Conservation (phyloP, 2,888 invertebrate genomes). For the Chrysolina haemoptera region DNA sequence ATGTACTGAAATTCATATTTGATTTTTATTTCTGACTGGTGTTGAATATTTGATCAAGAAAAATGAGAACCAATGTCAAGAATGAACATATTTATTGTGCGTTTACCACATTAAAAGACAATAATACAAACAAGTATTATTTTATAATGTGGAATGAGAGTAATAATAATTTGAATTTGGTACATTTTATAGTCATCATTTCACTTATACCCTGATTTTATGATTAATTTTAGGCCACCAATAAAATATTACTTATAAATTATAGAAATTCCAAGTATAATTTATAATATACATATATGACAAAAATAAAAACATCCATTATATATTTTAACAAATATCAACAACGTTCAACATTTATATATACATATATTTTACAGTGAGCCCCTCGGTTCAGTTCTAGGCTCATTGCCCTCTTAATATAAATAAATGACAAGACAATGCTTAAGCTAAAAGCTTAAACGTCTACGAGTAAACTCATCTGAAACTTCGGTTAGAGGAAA, state of each 20-base stretch:
- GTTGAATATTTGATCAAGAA: neutral
- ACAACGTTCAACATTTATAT: slow-evolving; percentile 28
- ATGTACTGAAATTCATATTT: too few relatives aligned
- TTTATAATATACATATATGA: neutral
- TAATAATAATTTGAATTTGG: neutral
- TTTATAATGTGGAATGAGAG: too few relatives aligned
- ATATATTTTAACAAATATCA: slow-evolving; percentile 23
- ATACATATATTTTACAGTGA: slow-evolving; percentile 19
- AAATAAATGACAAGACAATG: slow-evolving; percentile 7
- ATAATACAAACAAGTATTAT: neutral
- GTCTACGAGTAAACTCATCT: too few relatives aligned
- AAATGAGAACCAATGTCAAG: neutral
- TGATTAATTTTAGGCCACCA: slow-evolving; percentile 36
- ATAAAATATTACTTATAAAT: neutral
- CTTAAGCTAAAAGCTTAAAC: neutral
- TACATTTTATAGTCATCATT: slow-evolving; percentile 18
- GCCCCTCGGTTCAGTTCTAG: slow-evolving; percentile 36
- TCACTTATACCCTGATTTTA: slow-evolving; percentile 27
- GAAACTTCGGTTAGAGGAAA: too few relatives aligned
- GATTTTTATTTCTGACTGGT: neutral
- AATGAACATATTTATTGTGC: slow-evolving; percentile 1
- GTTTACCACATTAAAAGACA: neutral
- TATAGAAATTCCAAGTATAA: neutral
- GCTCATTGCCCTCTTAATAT: slow-evolving; percentile 18
- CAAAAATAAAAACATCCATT: slow-evolving; percentile 15